Base-by-base conservation (phyloP, 1,140 invertebrate species). In the Apis dorsata region DNA sequence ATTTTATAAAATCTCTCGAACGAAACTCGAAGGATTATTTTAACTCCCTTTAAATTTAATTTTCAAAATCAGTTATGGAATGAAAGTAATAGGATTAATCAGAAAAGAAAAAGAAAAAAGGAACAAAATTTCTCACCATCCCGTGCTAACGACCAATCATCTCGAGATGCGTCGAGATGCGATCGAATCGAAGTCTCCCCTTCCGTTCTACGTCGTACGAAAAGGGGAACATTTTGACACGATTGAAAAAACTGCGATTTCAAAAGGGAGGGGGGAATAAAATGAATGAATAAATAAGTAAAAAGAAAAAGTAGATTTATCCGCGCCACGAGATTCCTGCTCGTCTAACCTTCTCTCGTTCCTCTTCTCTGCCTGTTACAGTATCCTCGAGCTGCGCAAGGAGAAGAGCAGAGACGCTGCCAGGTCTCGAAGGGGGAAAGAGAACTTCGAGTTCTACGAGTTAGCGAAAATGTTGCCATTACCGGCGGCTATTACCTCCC, bases 391-490 rank as follows among this genome's bases (percentile, higher is more conserved):
- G 94, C 94, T 99, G 82, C 95, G 99, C 83, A 99, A 99, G 94
- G 99, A 99, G 93, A 99, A 99, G 93, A 99, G 98, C 68, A 95
- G 98, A 90, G 98, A 99, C 93, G 99, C 99, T 59, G 99, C 99
- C 2, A 95, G 99, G 71, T 98, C 98, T 12, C 94, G 99, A 59
- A 95, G 99, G 60, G 98, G 98, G 49, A 99, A 99, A 91, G 99
- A 99, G 94, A 99, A 99, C 95, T 99, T 97, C 92, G 99, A 99
- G 94, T 99, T 99, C 94, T 99, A 99, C 94, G 98, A 99, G 94
- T 94, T 99, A 93, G 98, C 99, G 83, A 99, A 99, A 95, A 98
- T 99, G 97, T 95, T 99, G 86, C 99, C 99, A 1, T 95, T 99
- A 60, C 99, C 99, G 1, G 97, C 97, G 7, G 98, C 98, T 90